These are phyloP conservation scores for Pachyseris speciosa DNA, from an alignment of 64 coral and sea anemone species.

Conservation along the genomic window DNA sequence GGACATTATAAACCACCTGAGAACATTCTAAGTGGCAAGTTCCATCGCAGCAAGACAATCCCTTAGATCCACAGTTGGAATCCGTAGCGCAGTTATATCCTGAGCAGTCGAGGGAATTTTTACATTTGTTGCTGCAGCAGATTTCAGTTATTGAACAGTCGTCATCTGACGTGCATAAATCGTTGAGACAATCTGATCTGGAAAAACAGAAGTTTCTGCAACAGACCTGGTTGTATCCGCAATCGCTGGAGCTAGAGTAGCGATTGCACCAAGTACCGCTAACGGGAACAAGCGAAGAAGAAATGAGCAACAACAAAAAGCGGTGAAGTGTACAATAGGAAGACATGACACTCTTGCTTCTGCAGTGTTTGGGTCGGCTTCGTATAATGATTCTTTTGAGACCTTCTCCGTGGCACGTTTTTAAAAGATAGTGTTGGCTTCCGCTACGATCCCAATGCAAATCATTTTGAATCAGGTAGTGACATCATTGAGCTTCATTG, in stretches of 20 bases:
- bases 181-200: background rate
- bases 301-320: background rate
- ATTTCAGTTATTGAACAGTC: background rate
- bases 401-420: too few relatives aligned
- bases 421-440: too few relatives aligned
- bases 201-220: background rate
- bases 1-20: background rate
- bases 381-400: too few relatives aligned
- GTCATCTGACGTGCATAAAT: background rate
- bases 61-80: too few relatives aligned
- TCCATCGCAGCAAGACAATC: background rate
- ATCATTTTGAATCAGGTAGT: too few relatives aligned
- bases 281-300: background rate
- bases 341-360: background rate
- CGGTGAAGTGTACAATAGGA: background rate
- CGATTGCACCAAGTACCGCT: background rate
- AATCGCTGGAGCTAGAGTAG: background rate
- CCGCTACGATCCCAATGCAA: too few relatives aligned
- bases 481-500: too few relatives aligned
- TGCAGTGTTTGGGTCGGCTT: background rate
- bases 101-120: background rate
- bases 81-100: background rate
- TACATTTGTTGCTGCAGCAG: slow-evolving; percentile 15
- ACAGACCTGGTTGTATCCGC: background rate
- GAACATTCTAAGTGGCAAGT: background rate